These are phyloP conservation scores for Hirudinaria manillensis DNA, from an alignment of 2,888 invertebrate genomes.

Conservation along the genomic window DNA sequence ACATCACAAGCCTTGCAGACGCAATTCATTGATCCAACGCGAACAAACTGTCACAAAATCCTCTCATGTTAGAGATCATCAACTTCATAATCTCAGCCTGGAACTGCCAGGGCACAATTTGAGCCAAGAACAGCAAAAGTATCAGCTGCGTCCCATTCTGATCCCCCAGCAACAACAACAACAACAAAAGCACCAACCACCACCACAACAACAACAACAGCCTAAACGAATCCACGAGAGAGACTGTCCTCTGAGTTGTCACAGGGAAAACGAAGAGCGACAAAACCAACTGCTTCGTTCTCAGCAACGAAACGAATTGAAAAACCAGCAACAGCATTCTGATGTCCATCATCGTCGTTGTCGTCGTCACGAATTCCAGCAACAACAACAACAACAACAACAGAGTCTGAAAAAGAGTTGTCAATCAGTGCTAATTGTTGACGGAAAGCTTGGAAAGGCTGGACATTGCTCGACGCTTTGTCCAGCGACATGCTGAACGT, in stretches of 20 bases:
- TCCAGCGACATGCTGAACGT: neutral
- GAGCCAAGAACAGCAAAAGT: neutral
- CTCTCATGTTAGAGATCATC: too few species aligned
- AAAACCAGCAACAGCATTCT: neutral
- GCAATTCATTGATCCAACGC: too few species aligned
- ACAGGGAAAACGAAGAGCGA: neutral
- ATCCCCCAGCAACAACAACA: neutral
- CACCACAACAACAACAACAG: neutral
- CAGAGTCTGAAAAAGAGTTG: too few species aligned
- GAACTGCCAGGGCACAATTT: neutral
- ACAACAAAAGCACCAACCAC: neutral
- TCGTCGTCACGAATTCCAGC: neutral
- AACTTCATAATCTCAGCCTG: neutral
- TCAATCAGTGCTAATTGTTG: too few species aligned
- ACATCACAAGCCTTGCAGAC: too few species aligned
- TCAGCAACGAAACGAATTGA: neutral
- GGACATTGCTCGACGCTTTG: too few species aligned
- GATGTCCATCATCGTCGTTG: neutral
- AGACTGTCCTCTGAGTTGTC: slow-evolving; percentile 4
- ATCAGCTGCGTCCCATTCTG: neutral
- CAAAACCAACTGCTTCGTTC: neutral
- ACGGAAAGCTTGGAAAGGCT: too few species aligned
- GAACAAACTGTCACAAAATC: too few species aligned
- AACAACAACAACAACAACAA: neutral
- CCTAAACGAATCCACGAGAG: neutral